phyloP scores from a whole-genome alignment of 1,140 invertebrate genomes.

The Apis florea region DNA sequence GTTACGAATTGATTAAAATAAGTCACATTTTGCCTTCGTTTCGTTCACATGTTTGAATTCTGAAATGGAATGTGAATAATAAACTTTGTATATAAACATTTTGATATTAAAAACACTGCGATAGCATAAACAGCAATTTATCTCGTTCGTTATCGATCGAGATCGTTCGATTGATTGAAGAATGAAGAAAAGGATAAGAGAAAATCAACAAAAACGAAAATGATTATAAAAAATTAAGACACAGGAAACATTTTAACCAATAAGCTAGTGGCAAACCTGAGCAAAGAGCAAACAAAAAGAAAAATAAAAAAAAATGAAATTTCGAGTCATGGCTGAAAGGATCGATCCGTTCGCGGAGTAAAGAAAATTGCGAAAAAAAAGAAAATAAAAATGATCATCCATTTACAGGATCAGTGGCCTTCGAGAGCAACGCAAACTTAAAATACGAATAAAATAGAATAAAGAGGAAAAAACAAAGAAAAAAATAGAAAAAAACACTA shows the following conservation, averaged over 20 bases:
- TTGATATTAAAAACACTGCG: not conserved
- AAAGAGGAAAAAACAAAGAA: not conserved
- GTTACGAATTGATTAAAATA: not conserved
- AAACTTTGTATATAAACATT: not conserved
- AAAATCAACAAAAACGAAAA: not conserved
- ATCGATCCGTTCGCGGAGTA: not conserved
- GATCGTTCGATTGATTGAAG: no score
- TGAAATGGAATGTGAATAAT: not conserved
- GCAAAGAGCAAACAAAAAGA: slow-evolving; percentile 18
- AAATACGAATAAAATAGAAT: not conserved
- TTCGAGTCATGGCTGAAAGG: not conserved
- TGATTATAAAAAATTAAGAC: not conserved
- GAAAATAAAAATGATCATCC: not conserved
- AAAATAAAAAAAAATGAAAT: not conserved
- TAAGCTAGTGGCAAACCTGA: slow-evolving; percentile 30
- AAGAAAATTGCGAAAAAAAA: not conserved
- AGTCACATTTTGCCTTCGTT: not conserved
- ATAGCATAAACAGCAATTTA: not conserved
- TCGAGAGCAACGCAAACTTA: slow-evolving; percentile 7
- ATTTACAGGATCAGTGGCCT: not conserved
- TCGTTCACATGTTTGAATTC: not conserved
- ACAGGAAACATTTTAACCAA: slow-evolving; percentile 5
- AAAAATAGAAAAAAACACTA: not conserved
- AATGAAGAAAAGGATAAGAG: not conserved
- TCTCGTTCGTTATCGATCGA: not conserved